A percentile compares a stretch with the other conserved stretches of the same genome.
phyloP scores from a whole-genome alignment of 2,888 invertebrate species.

The Morpho helenor region DNA sequence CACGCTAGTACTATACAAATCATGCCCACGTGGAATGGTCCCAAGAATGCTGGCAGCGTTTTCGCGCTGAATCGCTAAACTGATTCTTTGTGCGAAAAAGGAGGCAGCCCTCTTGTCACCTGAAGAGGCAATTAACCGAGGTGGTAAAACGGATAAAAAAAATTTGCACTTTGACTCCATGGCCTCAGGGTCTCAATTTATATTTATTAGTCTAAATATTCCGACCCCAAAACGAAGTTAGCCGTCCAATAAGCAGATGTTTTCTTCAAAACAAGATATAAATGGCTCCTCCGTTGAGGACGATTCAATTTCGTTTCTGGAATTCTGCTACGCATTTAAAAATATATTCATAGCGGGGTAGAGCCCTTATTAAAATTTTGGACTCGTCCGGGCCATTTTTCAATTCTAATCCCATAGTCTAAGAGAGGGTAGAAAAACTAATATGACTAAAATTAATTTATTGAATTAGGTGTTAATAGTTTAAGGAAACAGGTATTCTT shows the following conservation, averaged over 20 bases:
- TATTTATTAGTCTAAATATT: too few relatives aligned
- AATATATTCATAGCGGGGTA: slow-evolving; percentile 10
- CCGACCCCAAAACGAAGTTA: neutral
- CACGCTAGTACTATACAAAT: too few relatives aligned
- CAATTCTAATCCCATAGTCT: slow-evolving; percentile 6
- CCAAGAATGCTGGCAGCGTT: too few relatives aligned
- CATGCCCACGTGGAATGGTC: too few relatives aligned
- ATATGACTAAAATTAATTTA: neutral
- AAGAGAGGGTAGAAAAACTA: neutral
- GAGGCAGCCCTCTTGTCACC: too few relatives aligned
- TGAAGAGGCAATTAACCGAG: too few relatives aligned
- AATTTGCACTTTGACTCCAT: too few relatives aligned
- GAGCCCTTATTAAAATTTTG: slow-evolving; percentile 16
- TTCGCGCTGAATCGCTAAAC: too few relatives aligned
- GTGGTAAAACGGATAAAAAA: too few relatives aligned
- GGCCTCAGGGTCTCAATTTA: too few relatives aligned
- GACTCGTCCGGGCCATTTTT: slow-evolving; percentile 16
- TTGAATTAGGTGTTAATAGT: neutral
- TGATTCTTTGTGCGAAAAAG: too few relatives aligned
- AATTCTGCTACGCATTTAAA: slow-evolving; percentile 1
- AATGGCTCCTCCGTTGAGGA: slow-evolving; percentile 1
- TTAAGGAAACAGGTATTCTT: too few relatives aligned
- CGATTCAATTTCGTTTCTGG: slow-evolving; percentile 12
- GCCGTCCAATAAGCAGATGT: slow-evolving; percentile 5
- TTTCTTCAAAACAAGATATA: slow-evolving; percentile 3